Evolutionary conservation across 2,797 vertebrate genomes (phyloP).

Genomic region (Botia kubotai): DNA sequence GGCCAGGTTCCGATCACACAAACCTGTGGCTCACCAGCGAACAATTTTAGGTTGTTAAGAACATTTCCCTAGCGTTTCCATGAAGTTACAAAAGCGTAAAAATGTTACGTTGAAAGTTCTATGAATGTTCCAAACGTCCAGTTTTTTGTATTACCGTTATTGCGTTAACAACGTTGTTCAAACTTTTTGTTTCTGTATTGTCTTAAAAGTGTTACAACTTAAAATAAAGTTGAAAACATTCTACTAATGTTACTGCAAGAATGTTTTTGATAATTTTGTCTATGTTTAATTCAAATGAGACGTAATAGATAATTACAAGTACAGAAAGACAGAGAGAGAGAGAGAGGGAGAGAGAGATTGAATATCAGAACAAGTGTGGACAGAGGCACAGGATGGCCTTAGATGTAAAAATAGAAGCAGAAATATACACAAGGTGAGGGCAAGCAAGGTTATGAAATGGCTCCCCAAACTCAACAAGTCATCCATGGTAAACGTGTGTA

Average conservation of each 20-base stretch:
- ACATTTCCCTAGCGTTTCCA: neutral
- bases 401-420: constrained; percentile 35
- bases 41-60: too few species aligned
- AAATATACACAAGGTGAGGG: constrained; percentile 3
- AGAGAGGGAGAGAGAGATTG: neutral
- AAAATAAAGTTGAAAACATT: too few species aligned
- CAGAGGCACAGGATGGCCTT: neutral
- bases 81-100: neutral
- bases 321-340: neutral
- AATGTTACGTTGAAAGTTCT: too few species aligned
- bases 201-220: too few species aligned
- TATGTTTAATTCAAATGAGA: too few species aligned
- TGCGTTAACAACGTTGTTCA: too few species aligned
- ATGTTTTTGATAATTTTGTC: too few species aligned
- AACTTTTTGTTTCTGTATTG: too few species aligned
- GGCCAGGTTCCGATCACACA: constrained; percentile 10
- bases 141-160: too few species aligned
- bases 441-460: constrained; percentile 20
- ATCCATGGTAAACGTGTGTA: neutral
- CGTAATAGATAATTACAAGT: too few species aligned
- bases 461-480: constrained; percentile 10
- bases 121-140: too few species aligned
- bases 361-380: constrained; percentile 19
- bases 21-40: neutral
- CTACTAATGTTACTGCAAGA: too few species aligned